These are phyloP conservation scores for Nothura maculosa DNA, from an alignment of 2,797 vertebrate genomes.

Conservation along the genomic window DNA sequence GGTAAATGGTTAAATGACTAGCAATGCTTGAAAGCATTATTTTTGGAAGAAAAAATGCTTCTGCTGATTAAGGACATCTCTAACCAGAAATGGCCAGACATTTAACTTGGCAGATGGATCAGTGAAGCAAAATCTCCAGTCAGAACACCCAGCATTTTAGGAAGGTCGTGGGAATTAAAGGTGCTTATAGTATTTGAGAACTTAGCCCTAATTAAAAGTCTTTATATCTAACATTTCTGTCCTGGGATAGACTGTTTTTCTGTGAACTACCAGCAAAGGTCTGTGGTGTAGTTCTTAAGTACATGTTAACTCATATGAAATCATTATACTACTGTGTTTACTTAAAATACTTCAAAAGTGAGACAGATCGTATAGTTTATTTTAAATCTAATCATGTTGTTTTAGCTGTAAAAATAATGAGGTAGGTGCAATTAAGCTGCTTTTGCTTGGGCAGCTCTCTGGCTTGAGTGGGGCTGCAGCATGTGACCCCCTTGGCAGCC, in stretches of 20 bases:
- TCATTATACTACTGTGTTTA: neutral
- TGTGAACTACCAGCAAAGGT: neutral
- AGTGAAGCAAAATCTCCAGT: neutral
- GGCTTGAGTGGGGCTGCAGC: neutral
- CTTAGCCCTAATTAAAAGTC: neutral
- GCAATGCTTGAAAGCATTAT: constrained; percentile 13
- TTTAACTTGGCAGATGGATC: neutral
- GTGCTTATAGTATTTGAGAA: neutral
- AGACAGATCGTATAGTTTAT: neutral
- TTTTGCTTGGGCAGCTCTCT: neutral
- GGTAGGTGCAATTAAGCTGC: neutral
- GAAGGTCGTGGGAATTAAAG: neutral
- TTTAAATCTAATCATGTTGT: neutral
- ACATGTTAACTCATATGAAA: neutral
- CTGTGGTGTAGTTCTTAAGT: neutral
- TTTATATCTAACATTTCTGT: neutral
- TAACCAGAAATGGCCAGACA: neutral
- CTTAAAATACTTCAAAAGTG: neutral
- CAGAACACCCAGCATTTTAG: neutral
- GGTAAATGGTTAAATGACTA: constrained; percentile 33
- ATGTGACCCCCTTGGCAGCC: neutral
- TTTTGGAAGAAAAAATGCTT: constrained; percentile 14
- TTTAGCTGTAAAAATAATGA: neutral
- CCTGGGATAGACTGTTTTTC: neutral
- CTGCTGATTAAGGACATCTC: neutral